These are phyloP conservation scores for Caerostris extrusa DNA, from an alignment of 1,140 invertebrate genomes.

Conservation along the genomic window DNA sequence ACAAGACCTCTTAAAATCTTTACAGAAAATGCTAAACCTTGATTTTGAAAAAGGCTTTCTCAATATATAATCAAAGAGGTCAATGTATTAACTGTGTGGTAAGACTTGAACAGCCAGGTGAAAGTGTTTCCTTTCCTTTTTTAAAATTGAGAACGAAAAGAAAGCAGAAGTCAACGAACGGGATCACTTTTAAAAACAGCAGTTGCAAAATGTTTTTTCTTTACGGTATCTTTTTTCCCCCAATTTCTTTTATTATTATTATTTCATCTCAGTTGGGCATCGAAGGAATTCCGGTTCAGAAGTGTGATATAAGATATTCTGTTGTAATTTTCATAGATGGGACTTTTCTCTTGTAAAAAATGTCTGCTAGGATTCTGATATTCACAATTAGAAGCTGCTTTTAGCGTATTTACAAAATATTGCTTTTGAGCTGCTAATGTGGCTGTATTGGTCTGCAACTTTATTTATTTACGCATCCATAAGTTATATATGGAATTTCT, in stretches of 20 bases:
- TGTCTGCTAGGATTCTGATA: too few relatives aligned
- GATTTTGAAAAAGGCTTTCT: slow-evolving; percentile 53
- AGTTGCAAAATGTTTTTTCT: slow-evolving; percentile 47
- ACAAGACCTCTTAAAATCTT: background rate
- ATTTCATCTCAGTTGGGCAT: background rate
- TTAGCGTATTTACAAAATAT: too few relatives aligned
- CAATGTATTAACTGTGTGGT: slow-evolving; percentile 50
- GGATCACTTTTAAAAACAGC: slow-evolving; percentile 19
- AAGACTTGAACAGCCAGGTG: slow-evolving; percentile 45
- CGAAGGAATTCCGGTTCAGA: slow-evolving; percentile 27
- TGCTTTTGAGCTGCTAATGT: too few relatives aligned
- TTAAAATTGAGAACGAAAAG: slow-evolving; percentile 17
- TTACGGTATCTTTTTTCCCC: slow-evolving; percentile 37
- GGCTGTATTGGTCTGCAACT: too few relatives aligned
- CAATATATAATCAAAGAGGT: slow-evolving; percentile 65
- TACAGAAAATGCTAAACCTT: slow-evolving; percentile 32
- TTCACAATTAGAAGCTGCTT: too few relatives aligned
- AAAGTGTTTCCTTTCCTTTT: slow-evolving; percentile 55
- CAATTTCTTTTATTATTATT: too few relatives aligned
- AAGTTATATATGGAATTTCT: too few relatives aligned
- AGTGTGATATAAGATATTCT: slow-evolving; percentile 21
- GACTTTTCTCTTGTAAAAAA: background rate
- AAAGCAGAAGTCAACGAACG: slow-evolving; percentile 51
- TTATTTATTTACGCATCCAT: too few relatives aligned
- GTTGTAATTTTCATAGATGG: slow-evolving; percentile 14